A percentile compares a stretch with the other conserved stretches of the same genome.
Evolutionary conservation across 2,888 invertebrate species (phyloP).

Genomic region (Gryllus longicercus): DNA sequence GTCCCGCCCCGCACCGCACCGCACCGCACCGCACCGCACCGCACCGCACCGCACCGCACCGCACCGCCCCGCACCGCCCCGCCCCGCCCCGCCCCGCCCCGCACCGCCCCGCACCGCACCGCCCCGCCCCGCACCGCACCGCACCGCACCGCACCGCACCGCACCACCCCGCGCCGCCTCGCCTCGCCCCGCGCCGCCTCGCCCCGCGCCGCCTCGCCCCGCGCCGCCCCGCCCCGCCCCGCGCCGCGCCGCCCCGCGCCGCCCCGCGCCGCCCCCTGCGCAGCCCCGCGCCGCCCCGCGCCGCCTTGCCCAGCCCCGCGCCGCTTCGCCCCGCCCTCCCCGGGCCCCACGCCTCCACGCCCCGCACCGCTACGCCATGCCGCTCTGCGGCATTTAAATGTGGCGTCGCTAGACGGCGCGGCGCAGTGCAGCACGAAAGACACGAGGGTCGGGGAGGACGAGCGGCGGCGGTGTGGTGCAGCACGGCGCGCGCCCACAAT

Average conservation of each 20-base stretch:
- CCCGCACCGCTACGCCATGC: neutral
- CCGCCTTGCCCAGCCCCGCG: neutral
- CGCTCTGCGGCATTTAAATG: neutral
- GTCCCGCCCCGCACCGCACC: no score
- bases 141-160: rapidly evolving
- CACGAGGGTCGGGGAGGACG: neutral
- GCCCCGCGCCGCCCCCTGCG: neutral
- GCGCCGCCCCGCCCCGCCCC: neutral
- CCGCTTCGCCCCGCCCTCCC: neutral
- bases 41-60: rapidly evolving
- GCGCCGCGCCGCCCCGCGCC: neutral
- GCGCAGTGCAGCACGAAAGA: neutral
- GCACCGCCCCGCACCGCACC: no score
- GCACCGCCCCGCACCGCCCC: no score
- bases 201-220: no score
- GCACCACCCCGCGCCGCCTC: rapidly evolving
- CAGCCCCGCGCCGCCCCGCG: neutral
- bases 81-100: no score
- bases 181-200: no score
- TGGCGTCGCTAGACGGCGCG: neutral
- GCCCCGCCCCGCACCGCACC: no score
- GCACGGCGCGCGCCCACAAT: neutral
- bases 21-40: no score
- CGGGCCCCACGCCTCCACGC: neutral
- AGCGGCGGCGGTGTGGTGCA: no score